Conservation (phyloP, 2,888 invertebrate genomes). For the Heterodera filipjevi region DNA sequence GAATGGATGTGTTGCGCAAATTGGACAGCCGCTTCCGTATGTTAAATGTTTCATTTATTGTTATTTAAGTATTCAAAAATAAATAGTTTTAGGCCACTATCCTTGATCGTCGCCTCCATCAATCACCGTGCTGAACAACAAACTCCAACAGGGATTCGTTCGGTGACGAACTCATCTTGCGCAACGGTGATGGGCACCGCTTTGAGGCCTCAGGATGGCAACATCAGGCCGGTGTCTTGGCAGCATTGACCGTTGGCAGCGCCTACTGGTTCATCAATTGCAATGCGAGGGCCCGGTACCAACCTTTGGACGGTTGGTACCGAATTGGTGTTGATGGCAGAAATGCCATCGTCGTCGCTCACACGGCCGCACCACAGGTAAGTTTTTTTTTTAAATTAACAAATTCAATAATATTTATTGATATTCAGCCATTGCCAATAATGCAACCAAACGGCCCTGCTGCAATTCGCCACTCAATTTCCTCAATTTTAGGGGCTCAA, state of each 20-base stretch:
- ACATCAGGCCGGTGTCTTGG: not conserved
- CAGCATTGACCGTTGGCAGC: not conserved
- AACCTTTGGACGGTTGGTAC: not conserved
- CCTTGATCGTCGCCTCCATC: not conserved
- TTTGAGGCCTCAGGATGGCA: not conserved
- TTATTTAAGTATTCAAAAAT: too few relatives aligned
- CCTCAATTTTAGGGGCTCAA: too few relatives aligned
- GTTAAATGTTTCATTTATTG: too few relatives aligned
- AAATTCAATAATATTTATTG: not conserved
- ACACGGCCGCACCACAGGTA: not conserved
- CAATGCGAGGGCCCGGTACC: not conserved
- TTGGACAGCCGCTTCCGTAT: too few relatives aligned
- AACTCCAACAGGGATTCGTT: not conserved
- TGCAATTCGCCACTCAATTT: too few relatives aligned
- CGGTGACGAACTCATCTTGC: not conserved
- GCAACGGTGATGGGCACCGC: not conserved
- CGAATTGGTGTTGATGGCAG: not conserved
- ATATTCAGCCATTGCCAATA: not conserved
- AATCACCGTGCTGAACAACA: not conserved
- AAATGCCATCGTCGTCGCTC: not conserved
- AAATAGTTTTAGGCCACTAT: not conserved
- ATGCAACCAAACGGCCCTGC: too few relatives aligned
- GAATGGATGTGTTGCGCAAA: too few relatives aligned
- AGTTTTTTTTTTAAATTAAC: not conserved
- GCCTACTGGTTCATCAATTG: not conserved